phyloP scores from a whole-genome alignment of 2,113 vertebrate genomes.

The Catharus fuscescens region DNA sequence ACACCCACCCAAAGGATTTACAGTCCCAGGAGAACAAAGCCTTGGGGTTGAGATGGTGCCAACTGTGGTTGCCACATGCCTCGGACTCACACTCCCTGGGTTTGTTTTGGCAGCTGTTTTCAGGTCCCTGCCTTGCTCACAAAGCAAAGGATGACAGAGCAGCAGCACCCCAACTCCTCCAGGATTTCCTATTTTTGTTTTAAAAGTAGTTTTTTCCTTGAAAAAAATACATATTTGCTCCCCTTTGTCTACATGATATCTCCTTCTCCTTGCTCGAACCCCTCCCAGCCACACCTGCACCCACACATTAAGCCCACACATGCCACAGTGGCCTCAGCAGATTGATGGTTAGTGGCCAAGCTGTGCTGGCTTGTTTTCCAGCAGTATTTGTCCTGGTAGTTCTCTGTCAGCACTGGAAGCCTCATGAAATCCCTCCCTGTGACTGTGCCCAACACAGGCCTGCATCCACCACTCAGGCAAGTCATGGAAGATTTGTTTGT shows the following conservation, averaged over 20 bases:
- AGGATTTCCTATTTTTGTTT: background rate
- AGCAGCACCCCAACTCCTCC: background rate
- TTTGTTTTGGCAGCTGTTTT: background rate
- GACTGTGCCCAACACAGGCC: fast-evolving
- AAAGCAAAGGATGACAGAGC: background rate
- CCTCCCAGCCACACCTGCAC: background rate
- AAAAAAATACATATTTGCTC: background rate
- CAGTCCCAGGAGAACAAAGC: background rate
- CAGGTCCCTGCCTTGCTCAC: background rate
- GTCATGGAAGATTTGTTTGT: background rate
- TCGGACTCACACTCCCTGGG: fast-evolving
- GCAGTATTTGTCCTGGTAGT: background rate
- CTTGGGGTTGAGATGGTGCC: fast-evolving
- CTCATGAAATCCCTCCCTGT: background rate
- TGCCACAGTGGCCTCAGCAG: background rate
- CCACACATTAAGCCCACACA: fast-evolving
- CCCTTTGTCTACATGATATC: background rate
- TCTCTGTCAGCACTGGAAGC: background rate
- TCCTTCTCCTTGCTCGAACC: background rate
- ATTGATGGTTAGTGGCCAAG: background rate
- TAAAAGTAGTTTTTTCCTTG: background rate
- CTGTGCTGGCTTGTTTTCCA: background rate
- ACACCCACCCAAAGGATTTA: background rate
- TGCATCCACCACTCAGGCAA: background rate
- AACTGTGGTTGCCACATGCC: background rate